Evolutionary conservation across 2,113 vertebrate species (phyloP), one percentile per base, ranked within the genome.

Genomic region (Catharus minimus): DNA sequence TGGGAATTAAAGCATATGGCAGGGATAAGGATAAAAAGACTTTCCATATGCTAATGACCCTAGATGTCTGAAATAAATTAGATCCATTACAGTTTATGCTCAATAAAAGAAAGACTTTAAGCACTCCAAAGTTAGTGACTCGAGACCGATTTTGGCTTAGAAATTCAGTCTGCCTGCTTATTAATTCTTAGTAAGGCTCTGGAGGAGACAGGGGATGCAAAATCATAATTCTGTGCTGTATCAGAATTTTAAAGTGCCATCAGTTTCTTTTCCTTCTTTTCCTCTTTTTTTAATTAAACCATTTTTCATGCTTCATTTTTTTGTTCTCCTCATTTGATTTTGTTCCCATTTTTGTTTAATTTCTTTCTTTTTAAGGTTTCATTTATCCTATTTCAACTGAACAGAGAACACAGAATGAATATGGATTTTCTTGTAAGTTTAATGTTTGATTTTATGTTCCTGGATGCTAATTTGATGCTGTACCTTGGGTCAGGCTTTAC

Each of bases 351-450:
- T 98, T 98, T 97, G 97, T 98, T 98, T 97, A 89, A 95, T 97
- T 97, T 96, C 96, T 97, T 97, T 98, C 95, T 97, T 98, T 98
- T 98, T 93, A 99, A 99, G 99, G 98, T 98, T 99, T 99, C 98
- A 98, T 99, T 98, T 99, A 98, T 98, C 98, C 99, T 97, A 98
- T 98, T 98, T 98, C 99, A 98, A 98, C 98, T 96, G 98, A 99
- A 97, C 97, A 98, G 97, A 98, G 98, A 99, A 98, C 97, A 96
- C 98, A 98, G 97, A 98, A 97, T 98, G 98, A 98, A 98, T 98
- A 99, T 98, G 99, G 98, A 99, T 98, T 98, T 98, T 97, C 99
- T 98, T 99, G 99, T 99, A 99, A 99, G 99, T 99, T 97, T 96
- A 83, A 97, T 94, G 95, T 97, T 98, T 97, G 97, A 92, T 98